Evolutionary conservation across 2,113 vertebrate genomes (phyloP).

Genomic region (Pseudopodoces humilis): DNA sequence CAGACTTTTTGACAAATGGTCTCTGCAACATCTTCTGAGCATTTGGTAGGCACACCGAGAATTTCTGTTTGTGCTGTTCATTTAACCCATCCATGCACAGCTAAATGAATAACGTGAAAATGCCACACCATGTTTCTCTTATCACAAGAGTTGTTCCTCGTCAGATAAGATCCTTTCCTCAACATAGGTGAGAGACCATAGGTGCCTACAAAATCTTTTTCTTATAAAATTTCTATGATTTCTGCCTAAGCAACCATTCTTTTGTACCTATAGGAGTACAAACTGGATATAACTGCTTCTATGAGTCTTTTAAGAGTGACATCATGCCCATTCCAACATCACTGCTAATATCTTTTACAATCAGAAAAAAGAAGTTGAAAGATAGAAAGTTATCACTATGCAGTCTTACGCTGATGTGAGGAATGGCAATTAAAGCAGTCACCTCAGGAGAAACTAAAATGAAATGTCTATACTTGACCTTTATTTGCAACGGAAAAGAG

Average conservation of each 20-base stretch:
- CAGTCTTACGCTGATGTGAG: background rate
- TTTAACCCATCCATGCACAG: background rate
- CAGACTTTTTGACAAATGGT: background rate
- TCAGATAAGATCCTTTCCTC: background rate
- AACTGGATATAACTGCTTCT: background rate
- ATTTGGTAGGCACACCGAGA: background rate
- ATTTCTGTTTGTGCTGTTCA: background rate
- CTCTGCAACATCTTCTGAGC: background rate
- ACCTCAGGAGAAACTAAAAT: background rate
- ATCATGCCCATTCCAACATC: background rate
- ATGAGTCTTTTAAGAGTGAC: background rate
- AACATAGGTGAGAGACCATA: fast-evolving
- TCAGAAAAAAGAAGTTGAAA: background rate
- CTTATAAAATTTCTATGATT: background rate
- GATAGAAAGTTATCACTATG: background rate
- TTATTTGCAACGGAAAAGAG: background rate
- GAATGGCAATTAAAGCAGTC: background rate
- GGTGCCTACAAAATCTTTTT: background rate
- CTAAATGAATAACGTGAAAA: background rate
- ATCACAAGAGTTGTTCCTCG: background rate
- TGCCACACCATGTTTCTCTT: background rate
- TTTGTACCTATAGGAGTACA: background rate
- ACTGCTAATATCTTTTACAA: background rate
- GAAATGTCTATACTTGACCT: background rate
- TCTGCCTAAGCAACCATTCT: background rate